Conservation (phyloP, 2,888 invertebrate genomes). For the Peribatodes rhomboidaria region DNA sequence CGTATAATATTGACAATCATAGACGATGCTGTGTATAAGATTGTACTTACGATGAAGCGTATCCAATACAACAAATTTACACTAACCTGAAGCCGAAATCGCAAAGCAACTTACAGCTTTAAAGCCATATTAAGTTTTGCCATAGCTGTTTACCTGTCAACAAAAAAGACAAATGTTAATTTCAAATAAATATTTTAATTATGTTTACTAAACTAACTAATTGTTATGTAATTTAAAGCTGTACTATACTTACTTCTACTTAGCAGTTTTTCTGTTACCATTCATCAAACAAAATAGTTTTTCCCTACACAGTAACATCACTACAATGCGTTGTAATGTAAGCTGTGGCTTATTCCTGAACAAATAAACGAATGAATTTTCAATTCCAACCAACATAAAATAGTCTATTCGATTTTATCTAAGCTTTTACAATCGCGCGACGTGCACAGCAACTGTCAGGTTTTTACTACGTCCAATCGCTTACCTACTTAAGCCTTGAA, state of each 20-base stretch:
- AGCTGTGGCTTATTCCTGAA: background rate
- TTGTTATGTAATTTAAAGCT: too few relatives aligned
- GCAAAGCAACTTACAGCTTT: slow-evolving; percentile 55
- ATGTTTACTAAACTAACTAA: too few relatives aligned
- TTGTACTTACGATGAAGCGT: too few relatives aligned
- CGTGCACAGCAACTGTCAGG: background rate
- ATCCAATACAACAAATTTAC: background rate
- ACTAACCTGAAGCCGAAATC: slow-evolving; percentile 67
- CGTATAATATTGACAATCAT: too few relatives aligned
- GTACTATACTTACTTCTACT: too few relatives aligned
- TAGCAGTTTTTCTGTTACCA: too few relatives aligned
- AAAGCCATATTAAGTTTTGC: slow-evolving; percentile 49
- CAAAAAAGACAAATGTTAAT: slow-evolving; percentile 44
- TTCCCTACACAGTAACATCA: background rate
- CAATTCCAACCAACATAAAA: background rate
- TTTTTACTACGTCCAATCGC: slow-evolving; percentile 1
- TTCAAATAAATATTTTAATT: too few relatives aligned
- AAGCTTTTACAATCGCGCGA: background rate
- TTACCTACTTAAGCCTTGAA: too few relatives aligned
- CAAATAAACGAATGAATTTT: background rate
- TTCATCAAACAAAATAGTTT: too few relatives aligned
- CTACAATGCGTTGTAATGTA: background rate
- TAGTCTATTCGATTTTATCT: background rate
- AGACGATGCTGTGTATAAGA: too few relatives aligned
- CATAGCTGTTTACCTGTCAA: slow-evolving; percentile 65